These are phyloP conservation scores for Chroicocephalus ridibundus DNA, from an alignment of 2,113 vertebrate species.

Conservation along the genomic window DNA sequence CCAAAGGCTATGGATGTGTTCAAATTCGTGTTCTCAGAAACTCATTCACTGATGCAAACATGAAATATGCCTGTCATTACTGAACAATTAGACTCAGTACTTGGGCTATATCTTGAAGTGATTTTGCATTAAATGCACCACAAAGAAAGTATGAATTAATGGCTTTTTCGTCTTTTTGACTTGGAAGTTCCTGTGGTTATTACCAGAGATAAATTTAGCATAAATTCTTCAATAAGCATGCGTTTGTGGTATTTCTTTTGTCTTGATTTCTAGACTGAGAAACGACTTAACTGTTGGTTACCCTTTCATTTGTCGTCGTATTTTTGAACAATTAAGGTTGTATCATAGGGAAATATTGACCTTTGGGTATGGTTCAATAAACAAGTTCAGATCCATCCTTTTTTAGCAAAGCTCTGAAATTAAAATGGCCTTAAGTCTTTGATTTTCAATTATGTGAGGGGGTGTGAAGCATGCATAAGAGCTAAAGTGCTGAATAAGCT, in stretches of 20 bases:
- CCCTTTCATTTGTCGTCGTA: background rate
- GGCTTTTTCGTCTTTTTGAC: background rate
- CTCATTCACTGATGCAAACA: background rate
- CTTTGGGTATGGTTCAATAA: background rate
- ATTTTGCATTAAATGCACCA: background rate
- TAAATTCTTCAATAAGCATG: background rate
- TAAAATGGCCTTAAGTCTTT: background rate
- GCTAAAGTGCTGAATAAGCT: background rate
- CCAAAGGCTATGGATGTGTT: background rate
- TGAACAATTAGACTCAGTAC: background rate
- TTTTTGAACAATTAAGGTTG: conserved; percentile 1
- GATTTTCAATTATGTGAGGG: background rate
- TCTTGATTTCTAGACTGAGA: background rate
- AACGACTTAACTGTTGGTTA: background rate
- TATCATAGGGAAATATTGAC: background rate
- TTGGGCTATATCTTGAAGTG: background rate
- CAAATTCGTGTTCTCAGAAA: background rate
- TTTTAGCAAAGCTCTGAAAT: background rate
- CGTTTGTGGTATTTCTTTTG: background rate
- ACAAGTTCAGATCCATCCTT: background rate
- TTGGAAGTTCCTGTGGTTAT: background rate
- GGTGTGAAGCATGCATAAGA: background rate
- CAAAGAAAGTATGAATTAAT: background rate
- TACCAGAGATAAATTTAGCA: background rate
- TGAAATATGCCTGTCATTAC: background rate